These are phyloP conservation scores for Marronus borbonicus DNA, from an alignment of 2,888 invertebrate genomes.

Conservation along the genomic window DNA sequence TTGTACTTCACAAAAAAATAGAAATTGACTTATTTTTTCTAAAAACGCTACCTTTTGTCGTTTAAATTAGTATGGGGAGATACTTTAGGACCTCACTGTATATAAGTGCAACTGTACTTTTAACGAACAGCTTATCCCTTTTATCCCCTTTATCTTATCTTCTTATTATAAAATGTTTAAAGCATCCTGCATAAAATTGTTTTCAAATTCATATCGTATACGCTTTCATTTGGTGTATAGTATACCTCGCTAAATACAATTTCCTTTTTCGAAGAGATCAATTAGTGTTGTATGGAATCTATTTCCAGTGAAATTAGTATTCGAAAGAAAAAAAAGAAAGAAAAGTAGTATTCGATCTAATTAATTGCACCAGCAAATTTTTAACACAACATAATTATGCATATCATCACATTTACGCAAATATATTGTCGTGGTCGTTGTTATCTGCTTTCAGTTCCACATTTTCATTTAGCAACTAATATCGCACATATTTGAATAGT, in stretches of 20 bases:
- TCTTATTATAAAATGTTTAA: slow-evolving; percentile 4
- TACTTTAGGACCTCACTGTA: neutral
- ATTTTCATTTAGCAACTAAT: slow-evolving; percentile 41
- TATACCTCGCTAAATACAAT: neutral
- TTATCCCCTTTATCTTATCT: neutral
- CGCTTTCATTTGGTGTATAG: neutral
- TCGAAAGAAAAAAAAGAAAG: too few species aligned
- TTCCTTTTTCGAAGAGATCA: too few species aligned
- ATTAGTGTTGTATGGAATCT: too few species aligned
- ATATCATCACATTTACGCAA: neutral
- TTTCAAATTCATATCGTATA: neutral
- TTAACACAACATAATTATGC: neutral
- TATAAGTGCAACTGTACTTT: neutral
- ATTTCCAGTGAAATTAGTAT: too few species aligned
- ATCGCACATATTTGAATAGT: slow-evolving; percentile 6
- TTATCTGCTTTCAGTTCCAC: slow-evolving; percentile 25
- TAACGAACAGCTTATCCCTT: neutral
- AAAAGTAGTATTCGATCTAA: too few species aligned
- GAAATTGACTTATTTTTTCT: too few species aligned
- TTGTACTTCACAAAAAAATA: too few species aligned
- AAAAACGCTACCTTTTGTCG: too few species aligned
- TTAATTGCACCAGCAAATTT: neutral
- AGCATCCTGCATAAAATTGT: neutral
- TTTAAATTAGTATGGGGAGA: too few species aligned
- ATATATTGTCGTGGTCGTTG: slow-evolving; percentile 13